phyloP scores from a whole-genome alignment of 2,113 vertebrate genomes.

The Halcyon senegalensis region DNA sequence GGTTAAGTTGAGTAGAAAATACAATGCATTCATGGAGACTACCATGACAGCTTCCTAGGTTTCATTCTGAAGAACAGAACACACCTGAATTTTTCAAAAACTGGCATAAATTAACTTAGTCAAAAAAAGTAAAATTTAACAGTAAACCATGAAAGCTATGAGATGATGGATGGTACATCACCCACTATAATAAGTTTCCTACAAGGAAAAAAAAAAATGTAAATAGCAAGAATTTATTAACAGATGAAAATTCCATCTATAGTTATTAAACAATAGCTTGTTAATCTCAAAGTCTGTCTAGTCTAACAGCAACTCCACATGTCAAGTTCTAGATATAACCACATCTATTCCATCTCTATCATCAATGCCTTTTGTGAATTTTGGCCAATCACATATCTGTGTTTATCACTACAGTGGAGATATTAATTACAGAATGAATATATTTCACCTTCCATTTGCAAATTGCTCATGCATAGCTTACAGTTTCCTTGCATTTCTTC shows the following conservation, averaged over 20 bases:
- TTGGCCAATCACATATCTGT: neutral
- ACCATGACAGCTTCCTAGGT: neutral
- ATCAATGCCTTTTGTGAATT: neutral
- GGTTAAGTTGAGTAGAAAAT: neutral
- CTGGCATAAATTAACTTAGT: neutral
- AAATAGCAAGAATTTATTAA: neutral
- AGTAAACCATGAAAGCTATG: neutral
- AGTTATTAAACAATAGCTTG: neutral
- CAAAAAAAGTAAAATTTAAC: neutral
- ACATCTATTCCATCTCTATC: neutral
- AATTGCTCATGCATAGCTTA: neutral
- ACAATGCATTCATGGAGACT: neutral
- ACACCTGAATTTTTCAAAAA: neutral
- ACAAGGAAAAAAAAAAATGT: neutral
- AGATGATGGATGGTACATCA: neutral
- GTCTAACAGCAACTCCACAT: neutral
- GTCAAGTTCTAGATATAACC: neutral
- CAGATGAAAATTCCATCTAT: neutral
- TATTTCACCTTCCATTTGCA: conserved; percentile 19
- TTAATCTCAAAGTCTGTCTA: neutral
- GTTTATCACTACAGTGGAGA: neutral
- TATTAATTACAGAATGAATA: conserved; percentile 2
- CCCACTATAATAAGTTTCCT: neutral
- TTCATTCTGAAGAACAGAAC: neutral
- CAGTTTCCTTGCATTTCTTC: neutral